Percentiles rank a stretch among this genome's conserved stretches.
These are phyloP conservation scores for Mechanitis mazaeus DNA, from an alignment of 2,888 invertebrate genomes.

Conservation along the genomic window DNA sequence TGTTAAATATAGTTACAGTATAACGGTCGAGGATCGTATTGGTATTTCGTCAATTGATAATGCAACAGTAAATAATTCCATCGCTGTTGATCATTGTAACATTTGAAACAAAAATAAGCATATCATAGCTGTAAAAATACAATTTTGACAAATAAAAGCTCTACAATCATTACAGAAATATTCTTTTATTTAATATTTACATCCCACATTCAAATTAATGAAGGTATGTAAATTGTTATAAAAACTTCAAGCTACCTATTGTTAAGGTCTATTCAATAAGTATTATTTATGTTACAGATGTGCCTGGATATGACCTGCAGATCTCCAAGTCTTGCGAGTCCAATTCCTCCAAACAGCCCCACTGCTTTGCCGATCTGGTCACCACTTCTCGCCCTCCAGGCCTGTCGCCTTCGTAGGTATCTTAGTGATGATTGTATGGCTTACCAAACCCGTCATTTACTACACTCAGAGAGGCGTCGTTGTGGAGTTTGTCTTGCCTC, in stretches of 20 bases:
- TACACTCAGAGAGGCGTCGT: constrained; percentile 72
- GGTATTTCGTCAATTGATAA: constrained; percentile 68
- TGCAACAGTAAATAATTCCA: constrained; percentile 64
- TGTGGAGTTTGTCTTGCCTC: constrained; percentile 91
- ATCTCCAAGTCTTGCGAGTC: constrained; percentile 50
- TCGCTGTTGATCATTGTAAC: constrained; percentile 78
- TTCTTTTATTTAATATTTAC: constrained; percentile 44
- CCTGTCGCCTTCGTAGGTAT: constrained; percentile 67
- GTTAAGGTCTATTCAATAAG: not conserved
- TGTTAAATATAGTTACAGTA: constrained; percentile 65
- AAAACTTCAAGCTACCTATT: not conserved
- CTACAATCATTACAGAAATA: constrained; percentile 74
- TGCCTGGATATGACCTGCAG: constrained; percentile 66
- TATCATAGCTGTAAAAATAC: constrained; percentile 94
- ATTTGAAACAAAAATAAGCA: constrained; percentile 88
- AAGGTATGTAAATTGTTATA: constrained; percentile 36
- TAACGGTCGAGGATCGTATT: constrained; percentile 58
- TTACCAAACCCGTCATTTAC: constrained; percentile 57
- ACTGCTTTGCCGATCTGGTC: constrained; percentile 64
- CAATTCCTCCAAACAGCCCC: constrained; percentile 56
- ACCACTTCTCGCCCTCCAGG: constrained; percentile 67
- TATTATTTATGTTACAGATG: constrained; percentile 46
- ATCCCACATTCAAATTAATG: constrained; percentile 8
- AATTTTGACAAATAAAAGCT: constrained; percentile 89
- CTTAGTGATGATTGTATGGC: constrained; percentile 72